A percentile compares a stretch with the other conserved stretches of the same genome.
phyloP scores from a whole-genome alignment of 53 echinoderm and acorn worm genomes.

The Henricia sp. region DNA sequence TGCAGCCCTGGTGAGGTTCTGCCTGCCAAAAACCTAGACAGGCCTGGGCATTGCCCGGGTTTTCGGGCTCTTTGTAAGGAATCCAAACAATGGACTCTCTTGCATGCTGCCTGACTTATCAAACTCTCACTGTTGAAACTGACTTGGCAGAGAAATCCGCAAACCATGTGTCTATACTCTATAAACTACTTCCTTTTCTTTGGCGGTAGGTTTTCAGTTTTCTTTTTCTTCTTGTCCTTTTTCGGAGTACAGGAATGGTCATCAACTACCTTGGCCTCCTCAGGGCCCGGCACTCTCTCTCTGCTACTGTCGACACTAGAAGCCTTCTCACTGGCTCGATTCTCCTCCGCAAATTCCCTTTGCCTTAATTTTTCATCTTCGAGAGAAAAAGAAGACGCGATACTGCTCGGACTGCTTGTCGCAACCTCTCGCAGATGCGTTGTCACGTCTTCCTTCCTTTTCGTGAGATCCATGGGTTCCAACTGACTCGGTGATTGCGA shows the following conservation, averaged over 20 bases:
- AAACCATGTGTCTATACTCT: background rate
- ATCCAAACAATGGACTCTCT: too few relatives aligned
- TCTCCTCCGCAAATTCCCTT: background rate
- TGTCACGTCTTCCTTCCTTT: background rate
- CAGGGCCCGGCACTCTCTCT: background rate
- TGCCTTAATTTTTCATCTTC: background rate
- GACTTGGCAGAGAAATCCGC: too few relatives aligned
- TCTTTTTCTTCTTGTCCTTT: constrained; percentile 37
- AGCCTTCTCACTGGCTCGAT: background rate
- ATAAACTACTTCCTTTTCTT: constrained; percentile 43
- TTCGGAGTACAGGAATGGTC: background rate
- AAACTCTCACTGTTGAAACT: too few relatives aligned
- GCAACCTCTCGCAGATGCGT: background rate
- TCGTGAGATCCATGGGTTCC: constrained; percentile 48
- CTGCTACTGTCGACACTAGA: background rate
- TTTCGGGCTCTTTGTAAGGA: too few relatives aligned
- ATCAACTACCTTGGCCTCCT: background rate
- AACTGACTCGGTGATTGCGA: background rate
- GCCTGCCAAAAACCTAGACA: too few relatives aligned
- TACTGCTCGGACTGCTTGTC: background rate
- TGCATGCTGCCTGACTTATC: too few relatives aligned
- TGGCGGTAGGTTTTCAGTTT: constrained; percentile 19
- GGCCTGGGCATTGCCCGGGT: too few relatives aligned
- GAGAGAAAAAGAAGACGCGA: constrained; percentile 11
- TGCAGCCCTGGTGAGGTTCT: too few relatives aligned